Conservation (phyloP, 1,140 invertebrate genomes). For the Macrosteles quadrilineatus region DNA sequence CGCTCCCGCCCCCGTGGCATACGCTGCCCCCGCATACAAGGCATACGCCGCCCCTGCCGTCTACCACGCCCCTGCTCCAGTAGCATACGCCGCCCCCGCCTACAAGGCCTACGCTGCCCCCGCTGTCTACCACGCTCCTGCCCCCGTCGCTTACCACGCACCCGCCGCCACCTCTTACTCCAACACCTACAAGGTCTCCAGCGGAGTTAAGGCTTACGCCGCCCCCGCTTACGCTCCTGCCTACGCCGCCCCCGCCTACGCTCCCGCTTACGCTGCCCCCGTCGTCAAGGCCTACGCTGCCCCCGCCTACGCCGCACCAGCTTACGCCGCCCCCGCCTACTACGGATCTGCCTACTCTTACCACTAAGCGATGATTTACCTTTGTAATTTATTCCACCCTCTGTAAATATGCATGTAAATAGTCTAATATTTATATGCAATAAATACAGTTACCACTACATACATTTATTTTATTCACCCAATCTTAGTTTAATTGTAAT, state of each 20-base stretch:
- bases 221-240: constrained; percentile 28
- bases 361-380: background rate
- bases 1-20: constrained; percentile 48
- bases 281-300: constrained; percentile 29
- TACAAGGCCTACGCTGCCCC: background rate
- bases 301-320: no score
- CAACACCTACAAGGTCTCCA: constrained; percentile 39
- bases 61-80: constrained; percentile 40
- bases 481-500: no score
- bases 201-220: constrained; percentile 21
- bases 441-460: constrained; percentile 24
- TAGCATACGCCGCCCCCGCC: constrained; percentile 31
- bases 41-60: constrained; percentile 54
- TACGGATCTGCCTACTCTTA: constrained; percentile 5
- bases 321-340: no score
- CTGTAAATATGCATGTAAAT: constrained; percentile 20
- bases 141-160: constrained; percentile 4
- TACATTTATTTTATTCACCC: no score
- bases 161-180: constrained; percentile 34
- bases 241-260: constrained; percentile 42
- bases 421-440: constrained; percentile 20
- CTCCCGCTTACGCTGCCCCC: constrained; percentile 43
- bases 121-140: no score
- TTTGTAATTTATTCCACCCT: background rate
- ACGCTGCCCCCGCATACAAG: constrained; percentile 52